Evolutionary conservation across 2,888 invertebrate species (phyloP), one percentile per base, ranked within the genome.

Genomic region (Latheticus oryzae): DNA sequence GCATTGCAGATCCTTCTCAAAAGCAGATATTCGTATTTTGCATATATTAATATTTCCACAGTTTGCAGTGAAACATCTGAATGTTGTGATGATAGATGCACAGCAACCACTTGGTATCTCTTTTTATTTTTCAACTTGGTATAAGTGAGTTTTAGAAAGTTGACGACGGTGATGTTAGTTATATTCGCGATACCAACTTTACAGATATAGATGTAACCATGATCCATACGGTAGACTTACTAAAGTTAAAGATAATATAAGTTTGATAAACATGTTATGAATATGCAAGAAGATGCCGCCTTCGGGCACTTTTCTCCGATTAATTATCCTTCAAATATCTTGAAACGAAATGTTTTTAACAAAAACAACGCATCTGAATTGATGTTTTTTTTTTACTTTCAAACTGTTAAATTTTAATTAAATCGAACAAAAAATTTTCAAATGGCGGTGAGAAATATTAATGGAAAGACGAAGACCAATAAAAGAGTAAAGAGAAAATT

Each of bases 161-260:
- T 7, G 9, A 30, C 28, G 30, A n/a, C n/a, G n/a, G n/a, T n/a
- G n/a, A n/a, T n/a, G n/a, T n/a, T n/a, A n/a, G n/a, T n/a, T n/a
- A n/a, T n/a, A n/a, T 30, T 50, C 48, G 54, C 48, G 35, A 37
- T 37, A 37, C 3, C 40, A 55, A 56, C 42, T 66, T 64, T 61
- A 58, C n/a, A n/a, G n/a, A 40, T 50, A 65, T 60, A 64, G 62
- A 66, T 55, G 58, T 61, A 61, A 57, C 62, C 65, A 48, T 62
- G 58, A 66, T 64, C 65, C 66, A 63, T 64, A 70, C 68, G 71
- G 67, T 69, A 72, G 70, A 72, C 67, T 73, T 69, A 67, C 71
- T 72, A 68, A 73, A 76, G 72, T 75, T 75, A 76, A 76, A 76
- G 77, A 77, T 77, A 77, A 76, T 77, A 76, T 76, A 77, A 77